Evolutionary conservation across 2,888 invertebrate species (phyloP).

Genomic region (Apoda limacodes): DNA sequence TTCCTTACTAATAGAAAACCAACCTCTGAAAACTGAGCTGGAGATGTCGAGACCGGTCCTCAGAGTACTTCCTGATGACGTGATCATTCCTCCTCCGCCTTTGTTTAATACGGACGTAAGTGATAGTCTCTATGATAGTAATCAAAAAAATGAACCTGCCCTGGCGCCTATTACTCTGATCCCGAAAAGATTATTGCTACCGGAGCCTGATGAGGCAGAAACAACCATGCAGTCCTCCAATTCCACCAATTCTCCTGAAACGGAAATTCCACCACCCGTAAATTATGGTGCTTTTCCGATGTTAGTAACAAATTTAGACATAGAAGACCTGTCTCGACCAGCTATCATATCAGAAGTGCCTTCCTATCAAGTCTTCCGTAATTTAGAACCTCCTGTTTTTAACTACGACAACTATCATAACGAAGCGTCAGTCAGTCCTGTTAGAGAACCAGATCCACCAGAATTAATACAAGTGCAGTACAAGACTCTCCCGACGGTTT

Average conservation of each 20-base stretch:
- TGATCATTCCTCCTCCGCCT: slow-evolving; percentile 64
- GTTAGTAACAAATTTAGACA: slow-evolving; percentile 9
- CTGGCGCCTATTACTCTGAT: slow-evolving; percentile 49
- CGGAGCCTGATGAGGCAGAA: slow-evolving; percentile 50
- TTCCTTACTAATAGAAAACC: slow-evolving; percentile 55
- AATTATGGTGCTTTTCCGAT: slow-evolving; percentile 47
- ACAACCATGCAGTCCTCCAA: slow-evolving; percentile 59
- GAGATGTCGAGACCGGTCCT: slow-evolving; percentile 38
- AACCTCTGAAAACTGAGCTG: slow-evolving; percentile 35
- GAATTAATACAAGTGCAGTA: slow-evolving; percentile 59
- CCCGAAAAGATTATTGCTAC: slow-evolving; percentile 49
- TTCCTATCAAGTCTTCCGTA: slow-evolving; percentile 44
- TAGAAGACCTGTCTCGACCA: slow-evolving; percentile 26
- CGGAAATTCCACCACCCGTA: slow-evolving; percentile 54
- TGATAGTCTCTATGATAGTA: slow-evolving; percentile 36
- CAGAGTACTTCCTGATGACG: slow-evolving; percentile 50
- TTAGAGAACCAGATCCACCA: slow-evolving; percentile 43
- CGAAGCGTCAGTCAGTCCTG: slow-evolving; percentile 47
- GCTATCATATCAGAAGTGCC: slow-evolving; percentile 49
- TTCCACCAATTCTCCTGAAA: slow-evolving; percentile 50
- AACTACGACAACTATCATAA: slow-evolving; percentile 28
- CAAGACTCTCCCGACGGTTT: slow-evolving; percentile 51
- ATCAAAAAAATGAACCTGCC: slow-evolving; percentile 30
- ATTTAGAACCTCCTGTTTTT: slow-evolving; percentile 30
- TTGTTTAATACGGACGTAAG: slow-evolving; percentile 57